A percentile compares a stretch with the other conserved stretches of the same genome.
Evolutionary conservation across 2,113 vertebrate species (phyloP).

Genomic region (Gopherus evgoodei): DNA sequence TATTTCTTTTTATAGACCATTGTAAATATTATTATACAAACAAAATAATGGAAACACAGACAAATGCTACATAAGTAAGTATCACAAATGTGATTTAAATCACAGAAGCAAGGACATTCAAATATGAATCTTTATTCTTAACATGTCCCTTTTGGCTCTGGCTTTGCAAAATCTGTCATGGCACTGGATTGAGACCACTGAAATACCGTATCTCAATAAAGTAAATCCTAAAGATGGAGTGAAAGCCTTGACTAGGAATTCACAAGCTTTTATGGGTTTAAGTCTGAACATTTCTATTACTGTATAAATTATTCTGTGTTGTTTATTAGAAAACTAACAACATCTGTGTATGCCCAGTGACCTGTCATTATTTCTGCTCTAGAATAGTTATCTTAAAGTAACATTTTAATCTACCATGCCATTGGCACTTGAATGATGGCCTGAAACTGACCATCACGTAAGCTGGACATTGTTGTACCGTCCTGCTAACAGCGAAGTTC

Average conservation of each 20-base stretch:
- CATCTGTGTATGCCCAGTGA: background rate
- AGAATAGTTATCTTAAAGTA: background rate
- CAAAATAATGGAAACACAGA: background rate
- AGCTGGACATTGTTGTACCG: background rate
- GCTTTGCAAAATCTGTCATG: background rate
- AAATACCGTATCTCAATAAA: background rate
- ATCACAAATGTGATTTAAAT: background rate
- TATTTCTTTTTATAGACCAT: background rate
- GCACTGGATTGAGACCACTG: background rate
- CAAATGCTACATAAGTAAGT: background rate
- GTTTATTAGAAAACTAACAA: background rate
- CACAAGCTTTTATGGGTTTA: background rate
- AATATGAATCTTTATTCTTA: background rate
- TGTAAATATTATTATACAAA: background rate
- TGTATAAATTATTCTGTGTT: background rate
- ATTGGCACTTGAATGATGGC: background rate
- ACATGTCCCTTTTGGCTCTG: background rate
- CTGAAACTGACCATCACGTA: background rate
- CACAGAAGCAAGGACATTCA: rapidly evolving
- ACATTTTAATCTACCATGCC: background rate
- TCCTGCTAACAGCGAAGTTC: background rate
- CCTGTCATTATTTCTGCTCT: background rate
- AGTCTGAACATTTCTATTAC: background rate
- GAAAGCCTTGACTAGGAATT: background rate
- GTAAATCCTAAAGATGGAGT: background rate